Base-by-base conservation (phyloP, 2,888 invertebrate genomes). In the Selenia dentaria region DNA sequence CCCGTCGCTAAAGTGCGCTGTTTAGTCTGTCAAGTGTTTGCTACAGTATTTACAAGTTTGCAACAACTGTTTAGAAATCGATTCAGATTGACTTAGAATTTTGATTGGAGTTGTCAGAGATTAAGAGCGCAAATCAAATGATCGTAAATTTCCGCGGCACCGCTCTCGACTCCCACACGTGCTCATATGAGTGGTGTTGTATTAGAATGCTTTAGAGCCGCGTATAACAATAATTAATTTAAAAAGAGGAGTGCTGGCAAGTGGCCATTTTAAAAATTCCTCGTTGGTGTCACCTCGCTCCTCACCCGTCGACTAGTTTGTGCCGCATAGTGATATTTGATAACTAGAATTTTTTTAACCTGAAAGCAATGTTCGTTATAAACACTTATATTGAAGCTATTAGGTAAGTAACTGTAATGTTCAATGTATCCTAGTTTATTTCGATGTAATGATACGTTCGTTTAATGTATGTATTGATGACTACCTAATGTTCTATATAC, bases 171-270 rank as follows among this genome's bases (percentile, higher is more conserved):
- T 55, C 67, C 79, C 76, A 80, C 82, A 73, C 72, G 56, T 57
- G 64, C 67, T 64, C 54, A 52, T 68, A 74, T 64, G 74, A 74
- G 74, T 78, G 80, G 73, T 82, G 79, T 83, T 87, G 81, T 88
- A 85, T 81, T 79, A 82, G 76, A 79, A 85, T 79, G 73, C 73
- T 83, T 83, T 79, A 82, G 77, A 82, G 77, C 68, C 70, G 74
- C 75, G 82, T 84, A 83, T 83, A 88, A 88, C 80, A 84, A 87
- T 89, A 88, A 90, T 89, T 89, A 87, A 88, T 87, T 81, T 83
- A 77, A 81, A 80, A 86, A 85, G 79, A 83, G 76, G 64, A 71
- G 71, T 58, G 68, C 69, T 89, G 89, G 88, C 89, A 84, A 67
- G 62, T 65, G 63, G 79, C 88, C 87, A 88, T 72, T 61, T 62